Conservation (phyloP, 2,797 vertebrate genomes). For the Potorous gilbertii region DNA sequence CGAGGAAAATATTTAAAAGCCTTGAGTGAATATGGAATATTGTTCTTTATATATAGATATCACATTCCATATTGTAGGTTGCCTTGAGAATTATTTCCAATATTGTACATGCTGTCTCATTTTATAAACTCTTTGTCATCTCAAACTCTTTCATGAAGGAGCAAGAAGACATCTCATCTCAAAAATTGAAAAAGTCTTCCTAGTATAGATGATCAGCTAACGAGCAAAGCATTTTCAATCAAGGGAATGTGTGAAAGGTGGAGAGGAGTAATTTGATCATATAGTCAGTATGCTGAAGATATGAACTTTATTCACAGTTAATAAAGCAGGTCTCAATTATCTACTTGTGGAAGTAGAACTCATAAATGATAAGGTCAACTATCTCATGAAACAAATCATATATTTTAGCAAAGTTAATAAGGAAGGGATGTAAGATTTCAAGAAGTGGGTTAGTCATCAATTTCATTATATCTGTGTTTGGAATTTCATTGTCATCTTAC, state of each 20-base stretch:
- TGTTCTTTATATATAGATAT: not conserved
- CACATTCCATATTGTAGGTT: not conserved
- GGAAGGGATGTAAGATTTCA: constrained; percentile 26
- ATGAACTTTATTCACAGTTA: constrained; percentile 28
- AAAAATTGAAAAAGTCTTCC: constrained; percentile 3
- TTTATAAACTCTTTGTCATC: not conserved
- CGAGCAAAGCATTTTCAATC: constrained; percentile 14
- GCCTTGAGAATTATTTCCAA: not conserved
- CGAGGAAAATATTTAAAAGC: constrained; percentile 7
- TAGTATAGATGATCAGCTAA: not conserved
- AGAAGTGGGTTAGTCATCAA: not conserved
- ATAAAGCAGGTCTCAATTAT: constrained; percentile 47
- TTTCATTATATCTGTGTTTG: not conserved
- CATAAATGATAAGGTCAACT: constrained; percentile 49
- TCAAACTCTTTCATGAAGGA: not conserved
- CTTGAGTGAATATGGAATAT: not conserved
- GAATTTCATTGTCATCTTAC: constrained; percentile 11
- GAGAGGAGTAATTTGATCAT: constrained; percentile 33
- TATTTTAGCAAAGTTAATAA: constrained; percentile 17
- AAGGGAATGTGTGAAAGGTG: constrained; percentile 2
- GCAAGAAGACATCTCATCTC: constrained; percentile 4
- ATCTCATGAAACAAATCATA: constrained; percentile 48
- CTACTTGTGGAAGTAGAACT: constrained; percentile 8
- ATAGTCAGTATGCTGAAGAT: constrained; percentile 33
- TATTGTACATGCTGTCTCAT: not conserved